phyloP scores from a whole-genome alignment of 2,113 vertebrate genomes.

The Peromyscus leucopus region DNA sequence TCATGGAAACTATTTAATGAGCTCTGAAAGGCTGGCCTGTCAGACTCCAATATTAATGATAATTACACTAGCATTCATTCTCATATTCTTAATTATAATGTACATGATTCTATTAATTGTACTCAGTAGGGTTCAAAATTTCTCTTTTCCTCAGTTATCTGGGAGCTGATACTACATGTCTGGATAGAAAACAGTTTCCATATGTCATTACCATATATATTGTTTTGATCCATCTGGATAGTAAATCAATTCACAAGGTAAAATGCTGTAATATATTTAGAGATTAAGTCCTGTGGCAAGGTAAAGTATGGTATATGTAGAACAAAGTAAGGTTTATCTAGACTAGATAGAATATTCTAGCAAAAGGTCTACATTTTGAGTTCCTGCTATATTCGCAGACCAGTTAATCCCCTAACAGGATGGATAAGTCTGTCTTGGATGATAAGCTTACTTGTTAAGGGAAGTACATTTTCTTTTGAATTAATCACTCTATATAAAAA shows the following conservation, averaged over 20 bases:
- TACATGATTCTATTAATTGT: constrained; percentile 84
- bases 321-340: constrained; percentile 76
- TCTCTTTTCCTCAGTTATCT: constrained; percentile 66
- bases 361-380: constrained; percentile 63
- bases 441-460: constrained; percentile 80
- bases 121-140: constrained; percentile 73
- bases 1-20: constrained; percentile 86
- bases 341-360: constrained; percentile 74
- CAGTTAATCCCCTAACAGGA: constrained; percentile 76
- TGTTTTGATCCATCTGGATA: constrained; percentile 75
- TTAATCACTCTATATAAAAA: constrained; percentile 76
- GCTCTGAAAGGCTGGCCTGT: constrained; percentile 85
- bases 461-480: constrained; percentile 75
- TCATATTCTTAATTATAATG: constrained; percentile 84
- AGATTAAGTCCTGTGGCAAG: constrained; percentile 73
- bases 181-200: constrained; percentile 62
- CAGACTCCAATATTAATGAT: constrained; percentile 85
- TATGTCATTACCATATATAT: constrained; percentile 75
- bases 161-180: constrained; percentile 53
- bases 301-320: constrained; percentile 48
- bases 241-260: constrained; percentile 81
- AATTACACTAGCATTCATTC: constrained; percentile 80
- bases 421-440: constrained; percentile 76
- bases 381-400: constrained; percentile 73
- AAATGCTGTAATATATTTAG: constrained; percentile 61